Conservation (phyloP, 2,888 invertebrate genomes). For the Metopia argyrocephala region DNA sequence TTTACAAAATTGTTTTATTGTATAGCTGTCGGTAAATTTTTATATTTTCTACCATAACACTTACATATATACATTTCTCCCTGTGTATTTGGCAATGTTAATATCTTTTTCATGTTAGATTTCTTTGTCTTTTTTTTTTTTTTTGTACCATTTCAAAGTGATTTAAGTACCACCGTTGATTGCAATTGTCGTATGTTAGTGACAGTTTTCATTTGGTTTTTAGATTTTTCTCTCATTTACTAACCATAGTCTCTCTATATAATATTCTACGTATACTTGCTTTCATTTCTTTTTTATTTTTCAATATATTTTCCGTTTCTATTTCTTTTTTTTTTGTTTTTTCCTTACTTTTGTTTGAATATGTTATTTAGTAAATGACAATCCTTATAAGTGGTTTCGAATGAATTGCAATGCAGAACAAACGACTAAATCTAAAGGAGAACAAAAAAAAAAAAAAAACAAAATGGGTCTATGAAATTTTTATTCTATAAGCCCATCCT, state of each 20-base stretch:
- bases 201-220: slow-evolving; percentile 72
- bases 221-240: slow-evolving; percentile 17
- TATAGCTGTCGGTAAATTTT: too few species aligned
- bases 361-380: slow-evolving; percentile 42
- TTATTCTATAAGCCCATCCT: background rate
- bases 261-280: background rate
- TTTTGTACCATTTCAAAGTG: slow-evolving; percentile 22
- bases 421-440: background rate
- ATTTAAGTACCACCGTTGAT: slow-evolving; percentile 66
- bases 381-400: slow-evolving; percentile 54
- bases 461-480: background rate
- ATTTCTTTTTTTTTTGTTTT: background rate
- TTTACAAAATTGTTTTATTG: too few species aligned
- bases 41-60: too few species aligned
- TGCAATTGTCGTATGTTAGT: slow-evolving; percentile 72
- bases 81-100: background rate
- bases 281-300: background rate
- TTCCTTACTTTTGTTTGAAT: slow-evolving; percentile 18
- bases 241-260: too few species aligned
- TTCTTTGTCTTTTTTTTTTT: background rate
- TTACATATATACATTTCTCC: background rate
- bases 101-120: background rate
- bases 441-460: background rate
- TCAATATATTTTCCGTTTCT: background rate
- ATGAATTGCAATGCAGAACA: background rate